These are phyloP conservation scores for Rachycentron canadum DNA, from an alignment of 2,797 vertebrate species.

Conservation along the genomic window DNA sequence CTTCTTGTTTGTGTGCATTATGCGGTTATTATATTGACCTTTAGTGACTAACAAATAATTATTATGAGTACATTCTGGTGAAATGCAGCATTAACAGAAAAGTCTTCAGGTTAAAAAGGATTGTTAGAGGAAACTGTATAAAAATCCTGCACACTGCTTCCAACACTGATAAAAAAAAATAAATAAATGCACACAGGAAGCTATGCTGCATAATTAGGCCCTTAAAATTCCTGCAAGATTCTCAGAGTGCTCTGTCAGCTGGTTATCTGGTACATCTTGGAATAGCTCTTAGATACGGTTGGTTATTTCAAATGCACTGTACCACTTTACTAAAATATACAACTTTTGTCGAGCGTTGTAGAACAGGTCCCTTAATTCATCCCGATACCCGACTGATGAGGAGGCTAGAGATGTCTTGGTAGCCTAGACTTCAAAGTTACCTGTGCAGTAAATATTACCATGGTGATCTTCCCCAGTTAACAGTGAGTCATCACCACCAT, in stretches of 20 bases:
- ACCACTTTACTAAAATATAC: neutral
- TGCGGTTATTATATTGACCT: neutral
- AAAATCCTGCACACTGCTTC: neutral
- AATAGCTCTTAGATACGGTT: neutral
- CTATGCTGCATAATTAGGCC: neutral
- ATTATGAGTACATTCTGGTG: neutral
- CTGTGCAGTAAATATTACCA: constrained; percentile 26
- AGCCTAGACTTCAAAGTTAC: neutral
- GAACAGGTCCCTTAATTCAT: neutral
- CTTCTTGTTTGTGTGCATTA: neutral
- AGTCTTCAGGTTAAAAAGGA: neutral
- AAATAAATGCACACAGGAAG: neutral
- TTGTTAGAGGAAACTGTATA: neutral
- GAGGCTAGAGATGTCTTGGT: neutral
- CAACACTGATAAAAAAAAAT: neutral
- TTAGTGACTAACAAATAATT: neutral
- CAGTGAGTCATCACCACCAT: constrained; percentile 1
- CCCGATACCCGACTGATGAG: neutral
- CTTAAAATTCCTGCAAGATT: neutral
- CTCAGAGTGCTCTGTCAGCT: neutral
- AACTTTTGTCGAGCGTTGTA: neutral
- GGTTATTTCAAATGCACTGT: neutral
- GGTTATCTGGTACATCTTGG: neutral
- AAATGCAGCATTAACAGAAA: neutral
- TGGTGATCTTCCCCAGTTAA: constrained; percentile 25